Evolutionary conservation across 2,888 invertebrate species (phyloP).

Genomic region (Synanthedon vespiformis): DNA sequence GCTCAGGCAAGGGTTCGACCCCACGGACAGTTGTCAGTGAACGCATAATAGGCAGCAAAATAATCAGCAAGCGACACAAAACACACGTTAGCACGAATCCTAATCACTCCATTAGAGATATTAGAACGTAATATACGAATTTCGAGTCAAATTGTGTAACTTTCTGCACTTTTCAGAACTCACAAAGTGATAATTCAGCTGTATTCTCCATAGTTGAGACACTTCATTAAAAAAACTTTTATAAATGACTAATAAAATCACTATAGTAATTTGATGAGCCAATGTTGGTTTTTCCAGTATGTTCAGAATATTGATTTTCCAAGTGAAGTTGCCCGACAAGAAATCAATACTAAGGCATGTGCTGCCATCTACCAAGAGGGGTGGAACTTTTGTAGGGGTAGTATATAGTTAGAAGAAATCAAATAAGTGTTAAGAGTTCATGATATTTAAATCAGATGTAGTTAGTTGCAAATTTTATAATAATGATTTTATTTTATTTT

Average conservation of each 20-base stretch:
- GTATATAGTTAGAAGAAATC: too few relatives aligned
- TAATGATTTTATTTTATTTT: too few relatives aligned
- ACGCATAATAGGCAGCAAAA: constrained; percentile 66
- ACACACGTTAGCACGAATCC: constrained; percentile 39
- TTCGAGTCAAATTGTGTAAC: neutral
- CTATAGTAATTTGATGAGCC: constrained; percentile 15
- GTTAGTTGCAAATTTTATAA: too few relatives aligned
- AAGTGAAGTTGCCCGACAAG: constrained; percentile 18
- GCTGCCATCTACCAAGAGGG: constrained; percentile 40
- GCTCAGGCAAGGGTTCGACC: constrained; percentile 58
- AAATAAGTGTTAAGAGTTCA: too few relatives aligned
- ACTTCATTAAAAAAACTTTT: neutral
- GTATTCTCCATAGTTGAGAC: neutral
- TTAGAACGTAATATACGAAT: neutral
- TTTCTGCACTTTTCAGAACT: neutral
- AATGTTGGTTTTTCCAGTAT: constrained; percentile 38
- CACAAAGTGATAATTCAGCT: neutral
- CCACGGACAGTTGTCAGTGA: constrained; percentile 56
- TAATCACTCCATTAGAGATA: constrained; percentile 30
- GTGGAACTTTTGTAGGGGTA: constrained; percentile 2
- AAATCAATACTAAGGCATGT: constrained; percentile 51
- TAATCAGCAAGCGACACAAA: constrained; percentile 58
- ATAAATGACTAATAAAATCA: constrained; percentile 8
- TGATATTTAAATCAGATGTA: too few relatives aligned
- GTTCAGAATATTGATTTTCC: constrained; percentile 55